Evolutionary conservation across 2,113 vertebrate genomes (phyloP), one percentile per base, ranked within the genome.

Genomic region (Girardinichthys multiradiatus): DNA sequence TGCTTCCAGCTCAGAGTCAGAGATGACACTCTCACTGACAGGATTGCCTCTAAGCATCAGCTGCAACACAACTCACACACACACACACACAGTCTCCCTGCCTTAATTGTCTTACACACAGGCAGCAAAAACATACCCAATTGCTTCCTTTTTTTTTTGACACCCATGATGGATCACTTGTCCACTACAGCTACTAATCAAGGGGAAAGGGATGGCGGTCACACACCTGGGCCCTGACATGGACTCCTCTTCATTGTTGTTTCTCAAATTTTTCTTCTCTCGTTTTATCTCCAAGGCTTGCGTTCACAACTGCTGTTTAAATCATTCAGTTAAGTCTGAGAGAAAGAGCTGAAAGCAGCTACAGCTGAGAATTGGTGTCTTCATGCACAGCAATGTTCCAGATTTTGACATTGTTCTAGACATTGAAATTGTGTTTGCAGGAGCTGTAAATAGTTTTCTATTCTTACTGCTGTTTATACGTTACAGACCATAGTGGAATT

Each of bases 41-140:
- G 94, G 95, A 96, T 95, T 95, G 95, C 96, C 96, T 96, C 94
- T 94, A 95, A 97, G 95, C 95, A 94, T 95, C 93, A 79, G 83
- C 67, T 77, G 48, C 74, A 31, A n/a, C 73, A 86, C 67, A 72
- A 74, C 59, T 71, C 29, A 54, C 57, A 48, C 74, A 76, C 39
- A 54, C n/a, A 10, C 71, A 73, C 27, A 29, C 39, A 64, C 66
- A 68, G 37, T 57, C 39, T 64, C 63, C 57, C 39, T 64, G 48
- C 57, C 51, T 59, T 57, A n/a, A 39, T 74, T 48, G 63, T 9
- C 27, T 6, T 29, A 28, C 82, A 74, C 68, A 71, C 21, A 65
- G 69, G 39, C 59, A 65, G 85, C 76, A 79, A 89, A 87, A 87
- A 91, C 84, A 81, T 54, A 87, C 76, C 86, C 80, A 88, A 90